Evolutionary conservation across 2,888 invertebrate genomes (phyloP), one percentile per base, ranked within the genome.

Genomic region (Xylocampa areola): DNA sequence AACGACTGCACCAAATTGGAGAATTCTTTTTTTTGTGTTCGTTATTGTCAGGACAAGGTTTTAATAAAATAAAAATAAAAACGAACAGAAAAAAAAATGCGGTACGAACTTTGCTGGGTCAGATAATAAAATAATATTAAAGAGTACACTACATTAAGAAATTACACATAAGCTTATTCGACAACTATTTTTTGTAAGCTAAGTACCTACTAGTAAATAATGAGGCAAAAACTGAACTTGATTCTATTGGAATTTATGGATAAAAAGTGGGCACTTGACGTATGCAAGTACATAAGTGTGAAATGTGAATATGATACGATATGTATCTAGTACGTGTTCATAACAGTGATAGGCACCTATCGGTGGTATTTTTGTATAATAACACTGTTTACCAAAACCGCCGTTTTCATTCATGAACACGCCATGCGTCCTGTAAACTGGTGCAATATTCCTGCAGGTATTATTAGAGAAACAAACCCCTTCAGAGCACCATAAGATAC

Each of bases 221-320:
- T 68, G 54, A 54, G 48, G 47, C 70, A 79, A 84, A 81, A 86
- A 81, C 68, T 64, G 37, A 67, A 76, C 75, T 64, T 69, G 77
- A 69, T 75, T 57, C 50, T 61, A 68, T 66, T 73, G 82, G 84
- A 83, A 86, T 86, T 77, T 55, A 62, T 67, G 60, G 51, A 68
- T 76, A 85, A 86, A 87, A 84, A 85, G 78, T 80, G 74, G 76
- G 79, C 71, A 77, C 64, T 65, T 64, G 77, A 57, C 65, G 61
- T 25, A 53, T 43, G 41, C 25, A 19, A 33, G 39, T 51, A 53
- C 47, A 45, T 21, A 19, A 33, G 39, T 51, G 53, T 65, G 52
- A 72, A 66, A 61, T 61, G 62, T 14, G 58, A 63, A 51, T 48
- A 16, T 54, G 16, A 44, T 36, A 27, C 10, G 4, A 27, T 8